Evolutionary conservation across 1,140 invertebrate genomes (phyloP).

Genomic region (Drosophila simulans): DNA sequence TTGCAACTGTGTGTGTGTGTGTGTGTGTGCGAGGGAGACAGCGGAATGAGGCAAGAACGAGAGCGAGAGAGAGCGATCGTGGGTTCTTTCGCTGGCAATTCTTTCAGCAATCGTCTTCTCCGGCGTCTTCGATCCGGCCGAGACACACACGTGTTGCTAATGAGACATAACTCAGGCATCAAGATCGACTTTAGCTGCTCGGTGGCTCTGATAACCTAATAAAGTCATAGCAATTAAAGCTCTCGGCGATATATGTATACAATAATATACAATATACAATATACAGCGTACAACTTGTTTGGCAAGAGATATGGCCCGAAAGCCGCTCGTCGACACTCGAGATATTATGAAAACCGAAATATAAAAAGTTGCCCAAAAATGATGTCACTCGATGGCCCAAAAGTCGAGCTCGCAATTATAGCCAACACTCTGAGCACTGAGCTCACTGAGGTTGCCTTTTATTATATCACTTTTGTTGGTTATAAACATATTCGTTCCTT

Average conservation of each 20-base stretch:
- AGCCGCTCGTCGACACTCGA: conserved; percentile 32
- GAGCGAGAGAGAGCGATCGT: conserved; percentile 6
- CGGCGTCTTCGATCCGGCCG: conserved; percentile 28
- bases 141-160: conserved; percentile 76
- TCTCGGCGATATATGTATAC: conserved; percentile 42
- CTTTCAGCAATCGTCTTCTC: conserved; percentile 11
- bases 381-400: conserved; percentile 73
- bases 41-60: not conserved
- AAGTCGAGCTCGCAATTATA: conserved; percentile 64
- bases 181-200: conserved; percentile 35
- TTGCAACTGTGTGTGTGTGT: conserved; percentile 64
- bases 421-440: conserved; percentile 53
- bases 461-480: conserved; percentile 57
- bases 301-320: conserved; percentile 43
- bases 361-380: conserved; percentile 74
- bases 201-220: conserved; percentile 74
- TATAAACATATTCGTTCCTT: conserved; percentile 43
- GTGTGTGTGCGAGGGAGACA: conserved; percentile 45
- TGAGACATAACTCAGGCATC: conserved; percentile 75
- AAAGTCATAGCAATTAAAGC: conserved; percentile 81
- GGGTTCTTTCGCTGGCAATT: conserved; percentile 39
- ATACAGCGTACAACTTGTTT: conserved; percentile 46
- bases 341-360: conserved; percentile 40
- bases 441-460: conserved; percentile 63
- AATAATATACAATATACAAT: conserved; percentile 32